Evolutionary conservation across 2,888 invertebrate species (phyloP), one percentile per base, ranked within the genome.

Genomic region (Linnaemya vulpina): DNA sequence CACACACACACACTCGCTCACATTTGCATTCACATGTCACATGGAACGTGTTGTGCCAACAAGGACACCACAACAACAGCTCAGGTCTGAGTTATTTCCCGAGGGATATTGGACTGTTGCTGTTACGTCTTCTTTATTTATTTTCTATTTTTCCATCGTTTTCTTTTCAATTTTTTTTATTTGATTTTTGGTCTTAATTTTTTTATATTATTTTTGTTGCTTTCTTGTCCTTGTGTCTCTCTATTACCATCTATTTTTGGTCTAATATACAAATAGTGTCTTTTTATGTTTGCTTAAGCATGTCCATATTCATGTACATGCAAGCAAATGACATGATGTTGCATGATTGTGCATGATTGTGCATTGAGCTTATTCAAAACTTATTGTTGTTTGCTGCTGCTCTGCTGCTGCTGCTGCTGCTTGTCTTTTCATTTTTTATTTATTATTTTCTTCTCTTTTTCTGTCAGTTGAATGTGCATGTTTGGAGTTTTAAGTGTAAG

Each of bases 351-450:
- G 78, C 67, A 83, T 68, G 82, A 65, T 71, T 78, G 78, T 74
- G 78, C 67, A 83, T 68, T 78, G 74, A 76, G 83, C 74, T 78
- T 83, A 74, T 83, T 74, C 68, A 83, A 73, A 83, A 83, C 77
- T 77, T 77, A 73, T 83, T 83, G 77, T 83, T 73, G 65, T 65
- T 53, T 71, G 76, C 43, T 22, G 58, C 20, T 38, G 22, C 11
- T 4, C 30, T 22, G 15, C 4, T 43, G 1, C 2, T 9, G 30
- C 43, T 55, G 43, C 3, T 35, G 4, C 1, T 46, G 25, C 22
- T 11, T 43, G 7, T 9, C 3, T 49, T 55, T 58, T 58, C 1
- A 1, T 78, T 55, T 20, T 43, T 58, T 63, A 25, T 38, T 30
- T 81, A 30, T 49, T 55, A 20, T 49, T 51, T 51, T 58, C 17